Conservation (phyloP, 1,140 invertebrate species). For the Ostrea denselamellosa region DNA sequence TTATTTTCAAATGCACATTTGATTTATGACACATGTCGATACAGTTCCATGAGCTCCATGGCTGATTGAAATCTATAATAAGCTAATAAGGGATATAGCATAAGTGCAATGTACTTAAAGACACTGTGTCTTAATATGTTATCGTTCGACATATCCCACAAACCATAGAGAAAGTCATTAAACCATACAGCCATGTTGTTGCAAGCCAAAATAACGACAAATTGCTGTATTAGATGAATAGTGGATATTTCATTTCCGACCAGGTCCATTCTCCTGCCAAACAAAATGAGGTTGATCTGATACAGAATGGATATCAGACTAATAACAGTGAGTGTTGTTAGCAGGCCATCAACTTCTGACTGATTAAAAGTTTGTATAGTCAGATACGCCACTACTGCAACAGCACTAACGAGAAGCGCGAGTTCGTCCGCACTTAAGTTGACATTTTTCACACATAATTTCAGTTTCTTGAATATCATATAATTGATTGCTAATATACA, state of each 20-base stretch:
- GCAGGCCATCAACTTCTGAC: background rate
- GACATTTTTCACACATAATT: background rate
- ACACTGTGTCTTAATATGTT: background rate
- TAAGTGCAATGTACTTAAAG: background rate
- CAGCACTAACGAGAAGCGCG: background rate
- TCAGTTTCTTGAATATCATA: background rate
- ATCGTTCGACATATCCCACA: background rate
- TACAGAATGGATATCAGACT: background rate
- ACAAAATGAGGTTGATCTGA: background rate
- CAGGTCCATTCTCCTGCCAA: background rate
- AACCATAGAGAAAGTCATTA: background rate
- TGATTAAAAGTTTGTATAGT: background rate
- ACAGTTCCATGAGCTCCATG: background rate
- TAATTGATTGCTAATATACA: conserved; percentile 1
- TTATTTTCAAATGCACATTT: background rate
- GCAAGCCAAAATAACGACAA: background rate
- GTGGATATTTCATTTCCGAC: conserved; percentile 4
- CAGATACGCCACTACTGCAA: background rate
- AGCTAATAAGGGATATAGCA: background rate
- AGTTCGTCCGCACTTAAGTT: background rate
- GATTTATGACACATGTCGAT: background rate
- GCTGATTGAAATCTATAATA: conserved; percentile 9
- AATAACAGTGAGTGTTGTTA: background rate
- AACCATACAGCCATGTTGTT: background rate
- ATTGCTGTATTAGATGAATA: background rate